Base-by-base conservation (phyloP, 2,797 vertebrate species). In the Spea hammondii region DNA sequence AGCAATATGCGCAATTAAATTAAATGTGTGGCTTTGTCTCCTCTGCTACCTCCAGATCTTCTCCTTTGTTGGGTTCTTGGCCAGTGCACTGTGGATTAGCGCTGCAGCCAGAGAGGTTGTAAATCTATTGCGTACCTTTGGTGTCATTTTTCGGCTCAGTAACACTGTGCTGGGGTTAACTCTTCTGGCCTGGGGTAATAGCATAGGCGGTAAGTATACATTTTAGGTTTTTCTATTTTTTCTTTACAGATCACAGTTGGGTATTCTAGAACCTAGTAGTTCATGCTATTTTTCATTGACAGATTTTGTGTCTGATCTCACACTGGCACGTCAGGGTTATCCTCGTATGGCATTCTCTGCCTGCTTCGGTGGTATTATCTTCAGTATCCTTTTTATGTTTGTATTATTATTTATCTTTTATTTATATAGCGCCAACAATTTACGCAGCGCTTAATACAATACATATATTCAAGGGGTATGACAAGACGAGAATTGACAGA, bases 351-450 rank as follows among this genome's bases (percentile, higher is more conserved):
- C 98, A 1, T 97, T 98, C 87, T 95, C 98, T 0, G 97, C 98
- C 79, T 99, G 98, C 83, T 99, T 99, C 0, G 98, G 98, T 0
- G 98, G 97, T 82, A 98, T 99, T 85, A 96, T 98, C 88, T 99
- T 99, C 89, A 99, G 97, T 99, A 99, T 99, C 98, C 94, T 98
- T 90, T 82, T 54, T 9, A 6, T 6, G 32, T 32, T 32, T 32
- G 32, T 32, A 32, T 32, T 32, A 32, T 32, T 32, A 32, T 32
- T 32, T 32, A 32, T 32, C 32, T 32, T 32, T 32, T 32, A 32
- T 32, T 32, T 32, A 32, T 32, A 32, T 32, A 32, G 32, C 32
- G 32, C 32, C 32, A 32, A 32, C 32, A 32, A 32, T 32, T 32
- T 32, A 32, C 32, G 32, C 32, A 32, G 32, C 2, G 32, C 32